Base-by-base conservation (phyloP, 2,113 vertebrate genomes). In the Dissostichus mawsoni region DNA sequence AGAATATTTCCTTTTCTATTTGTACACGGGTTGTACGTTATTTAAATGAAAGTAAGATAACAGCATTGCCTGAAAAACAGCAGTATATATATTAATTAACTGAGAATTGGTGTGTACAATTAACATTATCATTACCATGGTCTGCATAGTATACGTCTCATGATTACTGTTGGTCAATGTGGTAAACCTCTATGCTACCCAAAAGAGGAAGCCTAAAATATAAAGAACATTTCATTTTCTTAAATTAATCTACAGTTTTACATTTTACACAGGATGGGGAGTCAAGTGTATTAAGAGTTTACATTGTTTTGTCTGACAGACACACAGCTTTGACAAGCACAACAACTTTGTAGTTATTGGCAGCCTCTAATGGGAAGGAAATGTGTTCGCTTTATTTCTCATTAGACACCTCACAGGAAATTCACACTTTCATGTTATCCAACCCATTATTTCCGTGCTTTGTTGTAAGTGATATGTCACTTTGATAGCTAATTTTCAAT, bases 401-500 rank as follows among this genome's bases (percentile, higher is more conserved):
- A 58, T 80, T 58, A 80, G 18, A 63, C 33, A 74, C n/a, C 45
- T 66, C 6, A 9, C 20, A 80, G 56, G 17, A 48, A 67, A 76
- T 57, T 74, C 16, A 50, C 16, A 58, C 18, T 65, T 64, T 47
- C 6, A 76, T 14, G 2, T 74, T 57, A 62, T 18, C 44, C 10
- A 80, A 70, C 41, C 16, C 66, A 48, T 44, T 53, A 44, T 76
- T 72, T 76, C 50, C 14, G 11, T 29, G 1, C 48, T 55, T 69
- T 25, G 64, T 51, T 29, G 4, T 50, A 50, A 57, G 33, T 56
- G 18, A 55, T 48, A 41, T 20, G 36, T 77, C 25, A 73, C 23
- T 58, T 69, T 74, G n/a, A 69, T 44, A 20, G 52, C 50, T 75
- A 25, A 23, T 78, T 66, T 81, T 78, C 6, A 18, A 20, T 59